Conservation (phyloP, 2,797 vertebrate species). For the Pipistrellus kuhlii region DNA sequence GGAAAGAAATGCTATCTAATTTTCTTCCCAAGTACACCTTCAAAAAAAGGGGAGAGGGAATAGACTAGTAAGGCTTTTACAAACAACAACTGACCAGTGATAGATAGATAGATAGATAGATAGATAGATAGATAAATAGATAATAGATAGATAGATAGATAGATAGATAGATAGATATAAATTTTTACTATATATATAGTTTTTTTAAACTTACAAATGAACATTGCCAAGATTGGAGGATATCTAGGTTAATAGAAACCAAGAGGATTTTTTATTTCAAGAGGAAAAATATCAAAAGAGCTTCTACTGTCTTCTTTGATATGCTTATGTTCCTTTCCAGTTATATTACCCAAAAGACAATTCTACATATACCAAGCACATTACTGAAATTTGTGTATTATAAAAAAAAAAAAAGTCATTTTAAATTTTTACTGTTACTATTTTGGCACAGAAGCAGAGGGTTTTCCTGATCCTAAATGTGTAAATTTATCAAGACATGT, state of each 20-base stretch:
- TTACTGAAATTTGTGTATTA: not conserved
- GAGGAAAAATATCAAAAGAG: not conserved
- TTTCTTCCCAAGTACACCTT: constrained; percentile 9
- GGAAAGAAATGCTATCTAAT: constrained; percentile 11
- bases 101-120: too few species aligned
- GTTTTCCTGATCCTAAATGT: not conserved
- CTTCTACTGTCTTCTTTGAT: not conserved
- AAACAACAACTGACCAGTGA: not conserved
- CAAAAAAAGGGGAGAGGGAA: not conserved
- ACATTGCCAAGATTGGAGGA: not conserved
- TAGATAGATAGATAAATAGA: too few species aligned
- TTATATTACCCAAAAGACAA: constrained; percentile 7
- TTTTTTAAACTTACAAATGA: not conserved
- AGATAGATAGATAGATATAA: too few species aligned
- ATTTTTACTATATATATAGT: too few species aligned
- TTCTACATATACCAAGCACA: not conserved
- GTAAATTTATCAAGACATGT: not conserved
- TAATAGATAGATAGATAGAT: too few species aligned
- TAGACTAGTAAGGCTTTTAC: not conserved
- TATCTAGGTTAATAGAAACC: not conserved
- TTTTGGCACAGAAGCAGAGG: not conserved
- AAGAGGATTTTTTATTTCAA: constrained; percentile 14
- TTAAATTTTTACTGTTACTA: not conserved
- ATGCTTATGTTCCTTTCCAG: not conserved
- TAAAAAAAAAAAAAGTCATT: not conserved